Percentiles rank a stretch among this genome's conserved stretches.
Conservation (phyloP, 2,113 vertebrate genomes). For the Indri indri region DNA sequence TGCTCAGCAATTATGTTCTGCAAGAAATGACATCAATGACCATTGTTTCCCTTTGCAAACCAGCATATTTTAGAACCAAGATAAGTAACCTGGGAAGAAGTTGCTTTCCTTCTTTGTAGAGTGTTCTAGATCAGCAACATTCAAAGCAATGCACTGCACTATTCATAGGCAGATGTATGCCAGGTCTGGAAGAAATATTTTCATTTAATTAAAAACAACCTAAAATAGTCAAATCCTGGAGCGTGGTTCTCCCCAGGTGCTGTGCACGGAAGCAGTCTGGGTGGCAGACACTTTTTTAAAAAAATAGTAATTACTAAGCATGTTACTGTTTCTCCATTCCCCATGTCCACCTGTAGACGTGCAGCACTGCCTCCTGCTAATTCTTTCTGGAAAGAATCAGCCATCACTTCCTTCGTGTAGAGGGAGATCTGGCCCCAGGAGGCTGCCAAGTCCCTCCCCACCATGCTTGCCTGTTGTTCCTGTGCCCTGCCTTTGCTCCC, state of each 20-base stretch:
- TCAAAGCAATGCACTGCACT: not conserved
- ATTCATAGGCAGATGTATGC: not conserved
- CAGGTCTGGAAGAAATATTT: conserved; percentile 42
- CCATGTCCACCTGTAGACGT: not conserved
- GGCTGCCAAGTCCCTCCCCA: no score
- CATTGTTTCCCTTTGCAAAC: not conserved
- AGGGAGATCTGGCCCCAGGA: not conserved
- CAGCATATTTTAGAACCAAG: not conserved
- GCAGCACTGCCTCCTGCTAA: not conserved
- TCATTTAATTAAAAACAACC: conserved; percentile 39
- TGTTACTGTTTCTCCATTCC: not conserved
- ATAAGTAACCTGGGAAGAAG: not conserved
- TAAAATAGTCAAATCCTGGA: not conserved
- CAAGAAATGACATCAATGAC: conserved; percentile 54
- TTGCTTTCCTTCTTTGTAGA: not conserved
- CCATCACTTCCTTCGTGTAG: not conserved
- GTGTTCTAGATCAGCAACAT: not conserved
- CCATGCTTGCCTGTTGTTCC: not conserved
- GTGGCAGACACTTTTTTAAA: not conserved
- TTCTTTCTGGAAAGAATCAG: not conserved
- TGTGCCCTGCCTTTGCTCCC: rapidly evolving
- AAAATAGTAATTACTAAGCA: not conserved
- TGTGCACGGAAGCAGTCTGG: not conserved
- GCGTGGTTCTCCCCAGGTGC: not conserved
- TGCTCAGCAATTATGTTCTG: conserved; percentile 99